Evolutionary conservation across 1,140 invertebrate genomes (phyloP), one percentile per base, ranked within the genome.

Genomic region (Calycopis cecrops): DNA sequence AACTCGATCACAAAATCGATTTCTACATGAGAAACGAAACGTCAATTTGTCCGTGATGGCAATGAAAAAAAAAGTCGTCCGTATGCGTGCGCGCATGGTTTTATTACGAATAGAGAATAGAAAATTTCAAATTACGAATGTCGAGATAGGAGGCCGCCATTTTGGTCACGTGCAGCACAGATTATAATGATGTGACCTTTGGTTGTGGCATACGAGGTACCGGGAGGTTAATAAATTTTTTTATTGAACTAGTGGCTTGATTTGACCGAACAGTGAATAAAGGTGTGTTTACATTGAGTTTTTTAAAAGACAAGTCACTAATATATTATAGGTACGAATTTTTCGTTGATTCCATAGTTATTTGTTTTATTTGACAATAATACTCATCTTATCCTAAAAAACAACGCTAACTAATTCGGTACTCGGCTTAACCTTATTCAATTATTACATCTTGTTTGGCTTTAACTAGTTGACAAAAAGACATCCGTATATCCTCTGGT

Each of bases 131-230:
- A 84, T 77, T 78, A 79, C 66, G 64, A 73, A 69, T 28, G 6
- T 28, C 21, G 21, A 28, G 21, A 28, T 28, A 28, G 21, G 21
- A 28, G 6, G 63, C 73, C 69, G 71, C 73, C 71, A 79, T 83
- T 76, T 72, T 71, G 70, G 78, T 84, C 80, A 84, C 80, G 80
- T 82, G 71, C 57, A 55, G 59, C 63, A 75, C 70, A 74, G 75
- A 84, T 81, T 79, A 83, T 80, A 79, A 79, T 83, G 73, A 80
- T 71, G 71, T 84, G 80, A 84, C 80, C 79, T 84, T 81, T 81
- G 71, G 55, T 70, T 57, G 67, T 65, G 67, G 65, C 73, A 76
- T 76, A 72, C 72, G 69, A 68, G 72, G 63, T 51, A 62, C 42
- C 52, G 59, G 58, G 69, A 76, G 74, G 76, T 81, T 81, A 80